A percentile compares a stretch with the other conserved stretches of the same genome.
These are phyloP conservation scores for Hippocampus zosterae DNA, from an alignment of 2,113 vertebrate species.

Conservation along the genomic window DNA sequence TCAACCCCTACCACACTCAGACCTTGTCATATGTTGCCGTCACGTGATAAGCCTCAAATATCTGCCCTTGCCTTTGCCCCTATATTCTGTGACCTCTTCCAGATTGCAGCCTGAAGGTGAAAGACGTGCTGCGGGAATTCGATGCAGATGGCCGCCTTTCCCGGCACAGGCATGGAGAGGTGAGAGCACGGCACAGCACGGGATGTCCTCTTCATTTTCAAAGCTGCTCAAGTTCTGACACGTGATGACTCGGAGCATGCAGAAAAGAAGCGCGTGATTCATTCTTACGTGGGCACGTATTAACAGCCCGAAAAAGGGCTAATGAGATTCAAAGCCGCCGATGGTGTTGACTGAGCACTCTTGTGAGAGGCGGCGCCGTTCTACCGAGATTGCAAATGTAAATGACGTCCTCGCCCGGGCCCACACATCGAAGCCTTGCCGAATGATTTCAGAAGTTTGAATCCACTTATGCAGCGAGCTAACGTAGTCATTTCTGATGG, in stretches of 20 bases:
- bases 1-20: not conserved
- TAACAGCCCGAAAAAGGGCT: conserved; percentile 31
- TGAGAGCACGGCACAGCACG: conserved; percentile 56
- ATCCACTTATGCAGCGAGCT: not conserved
- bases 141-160: conserved; percentile 73
- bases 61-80: not conserved
- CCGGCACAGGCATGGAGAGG: conserved; percentile 79
- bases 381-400: conserved; percentile 37
- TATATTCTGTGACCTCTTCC: conserved; percentile 42
- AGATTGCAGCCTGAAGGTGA: conserved; percentile 87
- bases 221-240: not conserved
- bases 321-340: conserved; percentile 41
- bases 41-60: not conserved
- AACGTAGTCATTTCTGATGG: not conserved
- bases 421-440: conserved; percentile 38
- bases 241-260: not conserved
- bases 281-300: conserved; percentile 18
- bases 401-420: conserved; percentile 51
- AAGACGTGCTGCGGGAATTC: conserved; percentile 85
- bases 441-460: not conserved
- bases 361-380: conserved; percentile 16
- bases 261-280: conserved; percentile 25
- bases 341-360: conserved; percentile 46
- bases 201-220: conserved; percentile 17
- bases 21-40: not conserved